phyloP scores from a whole-genome alignment of 2,888 invertebrate species.

The Volucella bombylans region DNA sequence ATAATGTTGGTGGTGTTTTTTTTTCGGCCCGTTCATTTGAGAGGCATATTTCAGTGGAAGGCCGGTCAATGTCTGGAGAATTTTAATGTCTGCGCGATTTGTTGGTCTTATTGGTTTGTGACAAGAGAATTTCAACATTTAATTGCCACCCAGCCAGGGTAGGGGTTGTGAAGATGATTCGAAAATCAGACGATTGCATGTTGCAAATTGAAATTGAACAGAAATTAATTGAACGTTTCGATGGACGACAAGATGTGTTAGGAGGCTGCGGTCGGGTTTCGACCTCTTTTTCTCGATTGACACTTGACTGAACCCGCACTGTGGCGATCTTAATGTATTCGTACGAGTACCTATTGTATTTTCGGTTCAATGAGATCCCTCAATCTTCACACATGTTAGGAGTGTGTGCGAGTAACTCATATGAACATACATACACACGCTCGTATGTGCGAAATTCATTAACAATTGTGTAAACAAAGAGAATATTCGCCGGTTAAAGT shows the following conservation, averaged over 20 bases:
- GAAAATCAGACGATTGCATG: constrained; percentile 12
- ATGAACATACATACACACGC: neutral
- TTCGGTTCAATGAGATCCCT: constrained; percentile 30
- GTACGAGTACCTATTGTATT: constrained; percentile 34
- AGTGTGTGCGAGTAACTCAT: too few relatives aligned
- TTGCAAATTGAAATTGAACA: constrained; percentile 27
- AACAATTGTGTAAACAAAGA: constrained; percentile 50
- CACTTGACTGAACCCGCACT: neutral
- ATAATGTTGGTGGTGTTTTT: neutral
- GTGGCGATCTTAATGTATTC: neutral
- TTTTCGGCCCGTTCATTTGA: neutral
- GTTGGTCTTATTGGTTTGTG: constrained; percentile 7
- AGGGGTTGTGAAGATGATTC: constrained; percentile 14
- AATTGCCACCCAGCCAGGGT: constrained; percentile 45
- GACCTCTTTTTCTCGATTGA: constrained; percentile 41
- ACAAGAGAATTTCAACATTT: constrained; percentile 16
- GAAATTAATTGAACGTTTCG: constrained; percentile 52
- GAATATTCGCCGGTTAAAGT: constrained; percentile 9
- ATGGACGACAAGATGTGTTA: neutral
- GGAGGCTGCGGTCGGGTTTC: constrained; percentile 7
- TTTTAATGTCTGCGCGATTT: neutral
- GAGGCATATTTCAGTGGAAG: constrained; percentile 44
- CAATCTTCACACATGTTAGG: neutral
- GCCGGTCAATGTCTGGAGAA: constrained; percentile 57
- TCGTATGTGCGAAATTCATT: constrained; percentile 43